phyloP scores from a whole-genome alignment of 2,797 vertebrate genomes.

The Cygnus olor region DNA sequence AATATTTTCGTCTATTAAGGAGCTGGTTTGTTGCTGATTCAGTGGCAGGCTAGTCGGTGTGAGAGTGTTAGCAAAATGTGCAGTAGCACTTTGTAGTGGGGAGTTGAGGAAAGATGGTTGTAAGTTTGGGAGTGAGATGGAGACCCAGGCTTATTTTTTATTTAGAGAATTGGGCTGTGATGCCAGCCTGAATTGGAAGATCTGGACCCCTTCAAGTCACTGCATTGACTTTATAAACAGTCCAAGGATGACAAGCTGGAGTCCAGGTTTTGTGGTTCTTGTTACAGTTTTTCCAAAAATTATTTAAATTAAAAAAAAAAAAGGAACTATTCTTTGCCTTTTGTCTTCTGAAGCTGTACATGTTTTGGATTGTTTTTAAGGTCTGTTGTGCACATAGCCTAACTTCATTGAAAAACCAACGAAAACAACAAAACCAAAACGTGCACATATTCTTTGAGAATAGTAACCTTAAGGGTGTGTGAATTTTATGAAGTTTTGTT shows the following conservation, averaged over 20 bases:
- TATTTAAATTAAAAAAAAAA: not conserved
- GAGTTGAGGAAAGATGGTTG: not conserved
- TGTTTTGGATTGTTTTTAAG: not conserved
- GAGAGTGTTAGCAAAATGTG: not conserved
- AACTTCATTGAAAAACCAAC: not conserved
- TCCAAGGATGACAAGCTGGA: not conserved
- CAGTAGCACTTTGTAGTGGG: not conserved
- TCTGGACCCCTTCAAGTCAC: not conserved
- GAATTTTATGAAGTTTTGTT: not conserved
- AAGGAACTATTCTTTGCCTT: not conserved
- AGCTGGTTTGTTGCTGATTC: not conserved
- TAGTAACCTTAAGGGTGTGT: not conserved
- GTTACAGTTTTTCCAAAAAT: not conserved
- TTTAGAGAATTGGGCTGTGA: not conserved
- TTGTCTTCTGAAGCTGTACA: not conserved
- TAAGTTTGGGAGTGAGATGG: not conserved
- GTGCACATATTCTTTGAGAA: not conserved
- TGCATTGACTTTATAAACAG: not conserved
- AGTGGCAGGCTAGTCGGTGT: too few species aligned
- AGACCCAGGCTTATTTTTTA: not conserved
- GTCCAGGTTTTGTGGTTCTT: not conserved
- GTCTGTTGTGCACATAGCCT: not conserved
- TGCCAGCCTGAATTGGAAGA: not conserved
- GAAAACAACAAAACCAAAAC: too few species aligned
- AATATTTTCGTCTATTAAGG: not conserved